Percentiles rank a stretch among this genome's conserved stretches.
phyloP scores from a whole-genome alignment of 1,140 invertebrate genomes.

The Saccostrea glomerata region DNA sequence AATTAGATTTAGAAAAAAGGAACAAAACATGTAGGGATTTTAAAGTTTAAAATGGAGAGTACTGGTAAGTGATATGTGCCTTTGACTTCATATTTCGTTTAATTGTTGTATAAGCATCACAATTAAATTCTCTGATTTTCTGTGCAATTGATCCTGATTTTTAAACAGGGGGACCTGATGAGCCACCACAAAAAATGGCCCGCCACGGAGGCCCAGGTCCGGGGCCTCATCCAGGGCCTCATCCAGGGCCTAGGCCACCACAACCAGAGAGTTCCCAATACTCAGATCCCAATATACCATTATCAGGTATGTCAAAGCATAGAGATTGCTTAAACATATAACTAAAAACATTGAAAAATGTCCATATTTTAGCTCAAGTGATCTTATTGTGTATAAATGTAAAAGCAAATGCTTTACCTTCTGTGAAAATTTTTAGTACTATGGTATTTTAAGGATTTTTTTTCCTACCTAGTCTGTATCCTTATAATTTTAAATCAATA shows the following conservation, averaged over 20 bases:
- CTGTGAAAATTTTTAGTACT: neutral
- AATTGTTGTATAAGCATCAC: no score
- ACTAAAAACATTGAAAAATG: neutral
- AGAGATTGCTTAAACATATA: neutral
- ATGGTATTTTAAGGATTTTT: neutral
- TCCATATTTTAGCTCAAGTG: neutral
- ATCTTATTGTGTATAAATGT: neutral
- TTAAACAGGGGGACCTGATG: neutral
- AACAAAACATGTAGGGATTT: no score
- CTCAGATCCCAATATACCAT: neutral
- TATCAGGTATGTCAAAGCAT: neutral
- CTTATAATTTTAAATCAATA: neutral
- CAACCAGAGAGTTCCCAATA: neutral
- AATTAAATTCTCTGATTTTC: no score
- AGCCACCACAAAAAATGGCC: conserved; percentile 21
- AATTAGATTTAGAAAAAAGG: no score
- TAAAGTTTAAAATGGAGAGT: no score
- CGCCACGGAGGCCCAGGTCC: conserved; percentile 28
- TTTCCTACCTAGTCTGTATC: neutral
- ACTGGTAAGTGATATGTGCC: no score
- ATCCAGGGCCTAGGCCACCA: neutral
- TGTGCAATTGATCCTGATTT: no score
- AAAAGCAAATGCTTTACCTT: neutral
- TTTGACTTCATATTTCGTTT: no score
- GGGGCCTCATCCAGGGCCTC: neutral